These are phyloP conservation scores for Arctopsyche grandis DNA, from an alignment of 1,140 invertebrate genomes.

Conservation along the genomic window DNA sequence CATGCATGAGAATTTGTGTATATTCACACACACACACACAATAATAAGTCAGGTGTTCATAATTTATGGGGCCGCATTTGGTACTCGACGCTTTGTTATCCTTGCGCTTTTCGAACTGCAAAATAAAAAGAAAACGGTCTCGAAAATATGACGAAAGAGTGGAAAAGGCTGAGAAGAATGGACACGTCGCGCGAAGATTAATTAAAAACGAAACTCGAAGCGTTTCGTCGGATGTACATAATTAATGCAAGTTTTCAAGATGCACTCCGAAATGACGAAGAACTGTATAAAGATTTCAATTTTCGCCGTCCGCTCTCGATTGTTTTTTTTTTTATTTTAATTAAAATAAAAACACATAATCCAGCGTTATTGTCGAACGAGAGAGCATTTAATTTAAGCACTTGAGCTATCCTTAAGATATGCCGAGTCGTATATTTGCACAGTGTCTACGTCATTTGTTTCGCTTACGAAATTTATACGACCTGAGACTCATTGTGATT, in stretches of 20 bases:
- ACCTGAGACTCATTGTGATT: conserved; percentile 40
- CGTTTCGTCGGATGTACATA: neutral
- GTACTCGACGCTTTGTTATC: conserved; percentile 10
- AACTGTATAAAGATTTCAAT: too few species aligned
- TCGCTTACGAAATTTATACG: conserved; percentile 41
- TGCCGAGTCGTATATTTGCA: conserved; percentile 27
- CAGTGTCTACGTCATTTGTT: conserved; percentile 44
- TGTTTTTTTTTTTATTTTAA: too few species aligned
- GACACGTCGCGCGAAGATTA: neutral
- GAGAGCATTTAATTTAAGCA: conserved; percentile 5
- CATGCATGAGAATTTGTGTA: neutral
- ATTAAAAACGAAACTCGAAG: neutral
- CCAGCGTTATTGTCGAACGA: too few species aligned
- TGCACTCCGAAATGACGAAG: neutral
- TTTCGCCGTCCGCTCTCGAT: too few species aligned
- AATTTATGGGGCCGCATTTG: conserved; percentile 21
- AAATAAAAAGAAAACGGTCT: neutral
- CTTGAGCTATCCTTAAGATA: neutral
- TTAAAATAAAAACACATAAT: too few species aligned
- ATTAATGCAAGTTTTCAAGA: neutral
- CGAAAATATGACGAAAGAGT: neutral
- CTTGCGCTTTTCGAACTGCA: neutral
- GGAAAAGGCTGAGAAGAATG: neutral
- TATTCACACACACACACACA: neutral
- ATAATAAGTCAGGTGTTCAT: conserved; percentile 23